Evolutionary conservation across 2,888 invertebrate genomes (phyloP).

Genomic region (Ceraclea dissimilis): DNA sequence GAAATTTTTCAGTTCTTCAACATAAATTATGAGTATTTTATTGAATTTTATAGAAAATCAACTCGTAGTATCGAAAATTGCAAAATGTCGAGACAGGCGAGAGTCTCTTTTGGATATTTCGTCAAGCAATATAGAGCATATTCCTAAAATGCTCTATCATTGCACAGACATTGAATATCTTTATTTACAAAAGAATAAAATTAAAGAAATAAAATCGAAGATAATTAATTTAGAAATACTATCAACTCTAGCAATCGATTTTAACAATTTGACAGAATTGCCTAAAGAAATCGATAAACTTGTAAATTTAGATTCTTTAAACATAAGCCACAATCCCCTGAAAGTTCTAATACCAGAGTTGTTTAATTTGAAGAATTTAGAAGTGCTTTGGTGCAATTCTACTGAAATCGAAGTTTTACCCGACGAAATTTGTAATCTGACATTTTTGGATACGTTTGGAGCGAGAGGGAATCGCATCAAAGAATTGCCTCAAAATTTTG

Average conservation of each 20-base stretch:
- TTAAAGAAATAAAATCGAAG: conserved; percentile 42
- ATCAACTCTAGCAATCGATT: conserved; percentile 57
- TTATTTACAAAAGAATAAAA: conserved; percentile 57
- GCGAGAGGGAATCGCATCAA: conserved; percentile 35
- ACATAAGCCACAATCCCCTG: conserved; percentile 60
- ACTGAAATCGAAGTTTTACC: conserved; percentile 33
- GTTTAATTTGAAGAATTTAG: conserved; percentile 27
- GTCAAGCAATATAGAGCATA: conserved; percentile 54
- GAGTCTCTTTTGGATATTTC: conserved; percentile 54
- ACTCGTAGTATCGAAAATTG: conserved; percentile 59
- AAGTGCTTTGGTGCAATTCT: conserved; percentile 37
- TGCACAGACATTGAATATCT: conserved; percentile 53
- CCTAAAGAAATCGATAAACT: conserved; percentile 54
- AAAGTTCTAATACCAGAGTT: conserved; percentile 51
- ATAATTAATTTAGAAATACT: conserved; percentile 49
- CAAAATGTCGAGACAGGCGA: conserved; percentile 53
- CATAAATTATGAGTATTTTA: conserved; percentile 52
- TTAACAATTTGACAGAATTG: conserved; percentile 53
- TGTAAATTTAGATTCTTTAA: conserved; percentile 52
- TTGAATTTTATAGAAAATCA: conserved; percentile 62
- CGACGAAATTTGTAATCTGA: conserved; percentile 33
- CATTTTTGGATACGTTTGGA: conserved; percentile 35
- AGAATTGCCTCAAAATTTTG: conserved; percentile 32
- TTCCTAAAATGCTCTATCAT: conserved; percentile 50
- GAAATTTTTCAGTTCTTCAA: conserved; percentile 3